These are phyloP conservation scores for Periophthalmus modestus DNA, from an alignment of 2,113 vertebrate genomes.

Conservation along the genomic window DNA sequence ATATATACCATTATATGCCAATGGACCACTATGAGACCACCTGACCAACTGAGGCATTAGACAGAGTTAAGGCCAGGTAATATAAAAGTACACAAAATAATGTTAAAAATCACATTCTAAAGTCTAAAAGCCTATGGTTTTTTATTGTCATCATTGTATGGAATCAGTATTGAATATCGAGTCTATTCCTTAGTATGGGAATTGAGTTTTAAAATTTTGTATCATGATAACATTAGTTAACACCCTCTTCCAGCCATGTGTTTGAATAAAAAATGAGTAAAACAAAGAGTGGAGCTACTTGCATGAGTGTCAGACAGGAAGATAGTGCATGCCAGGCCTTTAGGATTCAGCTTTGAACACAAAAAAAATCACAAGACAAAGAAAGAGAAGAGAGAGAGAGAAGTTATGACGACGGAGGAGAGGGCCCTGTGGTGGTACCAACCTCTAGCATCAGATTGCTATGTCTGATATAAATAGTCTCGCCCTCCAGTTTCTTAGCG, in stretches of 20 bases:
- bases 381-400: constrained; percentile 24
- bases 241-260: constrained; percentile 78
- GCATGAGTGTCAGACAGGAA: constrained; percentile 74
- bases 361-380: constrained; percentile 29
- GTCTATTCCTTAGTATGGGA: too few species aligned
- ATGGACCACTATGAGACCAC: too few species aligned
- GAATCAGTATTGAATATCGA: too few species aligned
- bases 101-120: too few species aligned
- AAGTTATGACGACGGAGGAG: constrained; percentile 41
- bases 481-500: constrained; percentile 98
- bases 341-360: constrained; percentile 68
- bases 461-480: constrained; percentile 99
- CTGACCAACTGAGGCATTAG: too few species aligned
- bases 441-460: constrained; percentile 99
- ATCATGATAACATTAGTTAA: neutral
- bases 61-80: too few species aligned
- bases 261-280: constrained; percentile 44
- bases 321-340: constrained; percentile 77
- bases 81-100: too few species aligned
- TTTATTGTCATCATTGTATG: too few species aligned
- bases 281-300: constrained; percentile 71
- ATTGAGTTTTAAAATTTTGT: too few species aligned
- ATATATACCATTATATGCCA: too few species aligned
- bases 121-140: too few species aligned
- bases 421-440: constrained; percentile 86